Base-by-base conservation (phyloP, 2,888 invertebrate species). In the Metellina segmentata region DNA sequence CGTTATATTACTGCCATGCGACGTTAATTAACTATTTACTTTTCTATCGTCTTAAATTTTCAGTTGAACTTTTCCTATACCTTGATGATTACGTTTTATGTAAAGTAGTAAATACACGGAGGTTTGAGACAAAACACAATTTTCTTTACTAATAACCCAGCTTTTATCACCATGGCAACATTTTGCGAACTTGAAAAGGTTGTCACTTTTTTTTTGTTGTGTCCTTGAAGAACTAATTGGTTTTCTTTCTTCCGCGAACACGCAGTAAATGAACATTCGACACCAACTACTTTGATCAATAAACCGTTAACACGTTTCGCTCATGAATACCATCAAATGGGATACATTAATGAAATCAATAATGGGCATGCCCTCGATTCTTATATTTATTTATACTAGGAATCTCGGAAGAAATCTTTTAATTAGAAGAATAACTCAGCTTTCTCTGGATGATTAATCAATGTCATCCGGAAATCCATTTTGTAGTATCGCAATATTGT, bases 111-210 rank as follows among this genome's bases (percentile, higher is more conserved):
- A 34, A 34, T 34, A 34, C 1, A 1, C 34, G 34, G 34, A 1
- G 4, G 34, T 34, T 34, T 34, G 34, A 34, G 34, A 34, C 34
- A 34, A 34, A 34, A 34, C 34, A 49, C 51, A 49, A 16, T 77
- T 77, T 16, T 6, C 49, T 7, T 13, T 8, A 7, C 49, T 49
- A n/a, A 77, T 49, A 13, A 77, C n/a, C 16, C 34, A 34, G 4
- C 34, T 34, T 34, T 11, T 16, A 61, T 61, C 61, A 61, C n/a
- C 51, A 77, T 51, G 49, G 51, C 16, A 16, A 77, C 49, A n/a
- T 77, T 77, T 11, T 16, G n/a, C 49, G 77, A 77, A 77, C 77
- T 51, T 49, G 77, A 49, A 61, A 77, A 77, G n/a, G 49, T 16
- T 77, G n/a, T 7, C 48, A 16, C 7, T 49, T 77, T n/a, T 49